These are phyloP conservation scores for Halyomorpha halys DNA, from an alignment of 1,140 invertebrate species.

Conservation along the genomic window DNA sequence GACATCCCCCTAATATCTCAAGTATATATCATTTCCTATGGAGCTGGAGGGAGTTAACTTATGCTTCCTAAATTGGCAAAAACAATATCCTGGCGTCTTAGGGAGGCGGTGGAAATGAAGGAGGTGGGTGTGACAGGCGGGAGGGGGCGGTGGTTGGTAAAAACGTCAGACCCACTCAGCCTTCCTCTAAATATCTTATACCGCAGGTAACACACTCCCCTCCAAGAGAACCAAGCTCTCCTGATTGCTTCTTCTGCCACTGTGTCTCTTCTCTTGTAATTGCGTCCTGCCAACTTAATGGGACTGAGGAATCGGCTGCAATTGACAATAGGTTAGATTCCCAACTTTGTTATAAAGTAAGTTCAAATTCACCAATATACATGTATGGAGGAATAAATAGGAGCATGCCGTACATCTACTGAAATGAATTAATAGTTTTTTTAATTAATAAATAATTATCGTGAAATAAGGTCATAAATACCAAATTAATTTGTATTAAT, in stretches of 20 bases:
- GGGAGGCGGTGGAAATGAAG: no score
- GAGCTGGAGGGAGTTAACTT: constrained; percentile 1
- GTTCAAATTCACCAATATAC: no score
- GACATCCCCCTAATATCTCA: constrained; percentile 14
- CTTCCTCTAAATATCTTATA: not conserved
- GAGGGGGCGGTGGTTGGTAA: constrained; percentile 8
- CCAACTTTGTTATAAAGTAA: no score
- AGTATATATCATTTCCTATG: constrained; percentile 18
- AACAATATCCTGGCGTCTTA: constrained; percentile 15
- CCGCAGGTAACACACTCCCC: not conserved
- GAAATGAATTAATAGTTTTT: no score
- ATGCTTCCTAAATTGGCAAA: constrained; percentile 17
- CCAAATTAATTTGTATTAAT: no score
- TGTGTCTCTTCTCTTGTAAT: not conserved
- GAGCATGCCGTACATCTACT: no score
- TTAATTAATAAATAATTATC: no score
- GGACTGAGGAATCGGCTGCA: no score
- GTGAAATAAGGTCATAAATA: no score
- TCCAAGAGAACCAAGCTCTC: not conserved
- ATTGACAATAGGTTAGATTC: no score
- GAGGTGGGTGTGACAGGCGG: constrained; percentile 10
- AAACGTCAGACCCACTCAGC: constrained; percentile 10
- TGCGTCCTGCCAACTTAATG: no score
- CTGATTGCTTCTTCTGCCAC: not conserved
- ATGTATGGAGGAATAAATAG: no score